Evolutionary conservation across 1,140 invertebrate genomes (phyloP), one percentile per base, ranked within the genome.

Genomic region (Drosophila baimaii): DNA sequence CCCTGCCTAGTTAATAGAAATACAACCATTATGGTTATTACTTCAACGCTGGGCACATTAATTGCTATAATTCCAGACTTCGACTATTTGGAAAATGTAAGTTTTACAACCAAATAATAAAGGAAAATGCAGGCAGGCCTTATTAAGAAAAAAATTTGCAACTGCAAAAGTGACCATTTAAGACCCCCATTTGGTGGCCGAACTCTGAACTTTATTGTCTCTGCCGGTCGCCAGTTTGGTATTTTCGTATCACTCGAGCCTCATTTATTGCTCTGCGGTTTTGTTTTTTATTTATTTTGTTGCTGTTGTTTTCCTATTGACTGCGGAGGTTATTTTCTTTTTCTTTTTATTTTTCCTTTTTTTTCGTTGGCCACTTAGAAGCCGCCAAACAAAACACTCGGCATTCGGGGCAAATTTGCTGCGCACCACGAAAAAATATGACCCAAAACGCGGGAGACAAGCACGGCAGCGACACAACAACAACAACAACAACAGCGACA

Each of bases 171-270:
- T 68, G 65, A 35, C 62, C 65, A 54, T 69, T 69, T 54, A 35
- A 19, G 37, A 12, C 31, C 44, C 61, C 21, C 61, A 46, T 57
- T 71, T 80, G 62, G n/a, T 62, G 43, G 62, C 66, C 76, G 81
- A 77, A 85, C 78, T 85, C 56, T 81, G 81, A 81, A 59, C 82
- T 85, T 75, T 85, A 74, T 81, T 81, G 63, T 81, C 51, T 68
- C 62, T 33, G 59, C 43, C 27, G 25, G 29, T 58, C 27, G 29
- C 29, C 46, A 29, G 57, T 35, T 35, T 68, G 64, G 64, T 66
- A 69, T 66, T 66, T 52, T 54, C 35, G 65, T 69, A 51, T 68
- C 61, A 64, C 44, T 63, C 35, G 35, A 33, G 61, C 15, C 61
- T 23, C 65, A 52, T 69, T 72, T 65, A 57, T 69, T 69, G 35